Evolutionary conservation across 2,888 invertebrate genomes (phyloP), one percentile per base, ranked within the genome.

Genomic region (Morpho achilles): DNA sequence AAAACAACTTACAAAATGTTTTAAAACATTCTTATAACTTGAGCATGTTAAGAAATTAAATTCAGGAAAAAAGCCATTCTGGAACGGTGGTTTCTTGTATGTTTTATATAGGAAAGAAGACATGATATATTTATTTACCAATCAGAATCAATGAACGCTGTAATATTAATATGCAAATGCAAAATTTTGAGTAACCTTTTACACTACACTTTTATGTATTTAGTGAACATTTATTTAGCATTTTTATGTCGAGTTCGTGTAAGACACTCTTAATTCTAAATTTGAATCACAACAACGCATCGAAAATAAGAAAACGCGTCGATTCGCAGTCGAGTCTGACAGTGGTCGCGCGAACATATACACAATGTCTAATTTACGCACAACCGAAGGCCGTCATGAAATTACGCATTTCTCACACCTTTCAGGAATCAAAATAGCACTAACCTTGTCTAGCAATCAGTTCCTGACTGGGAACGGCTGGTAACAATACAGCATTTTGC

Each of bases 401-500:
- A 64, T 69, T 65, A 62, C 63, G 58, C 66, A 45, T 56, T 49
- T 75, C 75, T 67, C 68, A 69, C 65, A 67, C 69, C 67, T 68
- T 68, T 70, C 67, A 68, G 70, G 63, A 77, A 75, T 80, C 67
- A 82, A 77, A 75, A 77, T 71, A 77, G 77, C 75, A 85, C 88
- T 83, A 74, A 88, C 89, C 89, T 81, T 79, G 80, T 75, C 78
- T 74, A 72, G 77, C 73, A 74, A 77, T 77, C 76, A 79, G 71
- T 70, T 76, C 85, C 77, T 84, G 83, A 74, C 74, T 78, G 61
- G 79, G 81, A 61, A 82, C 76, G 69, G 94, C 94, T 70, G 95
- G 95, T 75, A 95, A 87, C 72, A 95, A 84, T 62, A 95, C 85
- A 59, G 94, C 93, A 82, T 94, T 94, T 76, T 94, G 93, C 66